A percentile compares a stretch with the other conserved stretches of the same genome.
Evolutionary conservation across 2,888 invertebrate genomes (phyloP).

Genomic region (Coecobrya sp.): DNA sequence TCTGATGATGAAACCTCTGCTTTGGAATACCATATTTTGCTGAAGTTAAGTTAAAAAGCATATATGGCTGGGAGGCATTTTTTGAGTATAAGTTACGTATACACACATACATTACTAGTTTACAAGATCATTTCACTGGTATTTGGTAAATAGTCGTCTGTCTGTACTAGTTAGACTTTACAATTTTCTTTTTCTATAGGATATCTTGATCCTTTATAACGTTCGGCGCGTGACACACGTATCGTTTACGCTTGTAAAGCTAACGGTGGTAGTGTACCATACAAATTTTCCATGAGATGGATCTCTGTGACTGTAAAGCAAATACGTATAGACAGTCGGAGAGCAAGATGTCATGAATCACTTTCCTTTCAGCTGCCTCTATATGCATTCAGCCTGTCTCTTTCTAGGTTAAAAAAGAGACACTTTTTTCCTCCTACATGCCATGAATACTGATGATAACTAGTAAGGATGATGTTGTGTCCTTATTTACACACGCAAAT

Average conservation of each 20-base stretch:
- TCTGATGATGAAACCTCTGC: not conserved
- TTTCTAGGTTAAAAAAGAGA: slow-evolving; percentile 28
- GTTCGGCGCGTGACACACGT: not conserved
- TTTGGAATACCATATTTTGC: not conserved
- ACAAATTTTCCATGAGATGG: slow-evolving; percentile 1
- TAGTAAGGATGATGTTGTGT: slow-evolving; percentile 45
- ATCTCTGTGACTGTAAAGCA: not conserved
- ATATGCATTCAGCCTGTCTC: not conserved
- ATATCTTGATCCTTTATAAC: not conserved
- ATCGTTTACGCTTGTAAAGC: not conserved
- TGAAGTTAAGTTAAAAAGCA: not conserved
- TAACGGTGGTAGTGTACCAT: not conserved
- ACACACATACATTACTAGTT: not conserved
- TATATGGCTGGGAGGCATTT: slow-evolving; percentile 2
- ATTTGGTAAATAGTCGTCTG: not conserved
- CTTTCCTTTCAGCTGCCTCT: slow-evolving; percentile 4
- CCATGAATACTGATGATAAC: slow-evolving; percentile 42
- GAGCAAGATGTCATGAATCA: slow-evolving; percentile 53
- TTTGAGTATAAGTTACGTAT: not conserved
- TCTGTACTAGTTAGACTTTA: not conserved
- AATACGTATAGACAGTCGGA: not conserved
- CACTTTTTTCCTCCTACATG: slow-evolving; percentile 41
- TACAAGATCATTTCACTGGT: not conserved
- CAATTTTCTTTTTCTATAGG: not conserved
- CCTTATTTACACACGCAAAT: slow-evolving; percentile 71